A percentile compares a stretch with the other conserved stretches of the same genome.
Conservation (phyloP, 1,140 invertebrate genomes). For the Hycleus cichorii region DNA sequence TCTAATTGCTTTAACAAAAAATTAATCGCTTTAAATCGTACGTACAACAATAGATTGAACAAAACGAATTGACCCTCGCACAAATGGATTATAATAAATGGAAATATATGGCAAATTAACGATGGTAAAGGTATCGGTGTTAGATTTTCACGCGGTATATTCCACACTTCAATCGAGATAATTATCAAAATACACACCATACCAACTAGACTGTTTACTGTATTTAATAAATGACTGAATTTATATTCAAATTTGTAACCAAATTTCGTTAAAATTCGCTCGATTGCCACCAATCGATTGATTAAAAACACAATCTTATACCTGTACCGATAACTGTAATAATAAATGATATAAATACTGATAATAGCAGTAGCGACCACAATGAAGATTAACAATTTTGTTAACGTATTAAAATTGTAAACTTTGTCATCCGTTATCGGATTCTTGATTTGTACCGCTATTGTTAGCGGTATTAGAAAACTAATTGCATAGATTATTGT, state of each 20-base stretch:
- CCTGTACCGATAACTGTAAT: neutral
- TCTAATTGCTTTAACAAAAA: neutral
- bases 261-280: neutral
- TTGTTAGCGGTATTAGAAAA: neutral
- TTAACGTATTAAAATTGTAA: conserved; percentile 7
- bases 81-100: neutral
- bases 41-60: neutral
- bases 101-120: neutral
- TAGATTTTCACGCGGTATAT: conserved; percentile 1
- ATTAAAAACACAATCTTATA: neutral
- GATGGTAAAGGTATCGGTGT: neutral
- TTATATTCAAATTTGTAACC: neutral
- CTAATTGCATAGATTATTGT: neutral
- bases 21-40: neutral
- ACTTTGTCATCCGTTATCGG: neutral
- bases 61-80: neutral
- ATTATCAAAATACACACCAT: neutral
- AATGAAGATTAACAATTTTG: conserved; percentile 2
- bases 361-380: neutral
- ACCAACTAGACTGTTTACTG: too few species aligned
- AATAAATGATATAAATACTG: neutral
- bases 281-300: neutral
- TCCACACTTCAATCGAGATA: conserved; percentile 1
- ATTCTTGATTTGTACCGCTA: neutral
- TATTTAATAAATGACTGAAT: too few species aligned